A percentile compares a stretch with the other conserved stretches of the same genome.
Evolutionary conservation across 1,140 invertebrate species (phyloP).

Genomic region (Campoletis sonorensis): DNA sequence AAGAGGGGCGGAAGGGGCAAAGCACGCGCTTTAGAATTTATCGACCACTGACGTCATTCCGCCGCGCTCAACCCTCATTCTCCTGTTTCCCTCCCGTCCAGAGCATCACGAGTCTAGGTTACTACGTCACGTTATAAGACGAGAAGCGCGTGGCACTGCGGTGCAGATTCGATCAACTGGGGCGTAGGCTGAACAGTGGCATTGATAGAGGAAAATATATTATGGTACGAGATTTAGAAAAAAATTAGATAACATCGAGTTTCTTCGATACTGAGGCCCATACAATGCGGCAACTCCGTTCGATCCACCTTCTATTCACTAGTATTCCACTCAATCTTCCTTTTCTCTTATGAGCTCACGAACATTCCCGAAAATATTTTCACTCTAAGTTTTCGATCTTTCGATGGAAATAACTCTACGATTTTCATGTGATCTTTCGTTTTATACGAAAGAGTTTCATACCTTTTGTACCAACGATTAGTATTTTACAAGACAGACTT

Average conservation of each 20-base stretch:
- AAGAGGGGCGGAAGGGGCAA: slow-evolving; percentile 34
- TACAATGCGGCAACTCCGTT: slow-evolving; percentile 15
- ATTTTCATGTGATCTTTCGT: too few relatives aligned
- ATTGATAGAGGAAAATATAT: neutral
- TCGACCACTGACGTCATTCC: slow-evolving; percentile 70
- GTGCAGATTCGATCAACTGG: slow-evolving; percentile 8
- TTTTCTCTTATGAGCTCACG: neutral
- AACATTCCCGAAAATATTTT: neutral
- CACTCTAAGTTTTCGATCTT: too few relatives aligned
- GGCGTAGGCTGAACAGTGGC: neutral
- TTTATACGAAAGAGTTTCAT: too few relatives aligned
- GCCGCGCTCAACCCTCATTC: slow-evolving; percentile 21
- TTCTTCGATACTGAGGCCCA: neutral
- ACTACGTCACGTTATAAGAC: slow-evolving; percentile 50
- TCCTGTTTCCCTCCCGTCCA: slow-evolving; percentile 17
- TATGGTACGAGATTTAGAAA: neutral
- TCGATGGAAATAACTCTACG: too few relatives aligned
- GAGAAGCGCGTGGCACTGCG: slow-evolving; percentile 34
- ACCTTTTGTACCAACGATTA: too few relatives aligned
- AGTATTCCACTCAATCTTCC: neutral
- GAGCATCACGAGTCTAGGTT: slow-evolving; percentile 5
- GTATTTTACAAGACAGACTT: too few relatives aligned
- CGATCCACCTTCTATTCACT: slow-evolving; percentile 7
- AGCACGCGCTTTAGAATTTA: slow-evolving; percentile 58
- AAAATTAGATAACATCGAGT: neutral